Conservation (phyloP, 2,797 vertebrate genomes). For the Catharus ustulatus region DNA sequence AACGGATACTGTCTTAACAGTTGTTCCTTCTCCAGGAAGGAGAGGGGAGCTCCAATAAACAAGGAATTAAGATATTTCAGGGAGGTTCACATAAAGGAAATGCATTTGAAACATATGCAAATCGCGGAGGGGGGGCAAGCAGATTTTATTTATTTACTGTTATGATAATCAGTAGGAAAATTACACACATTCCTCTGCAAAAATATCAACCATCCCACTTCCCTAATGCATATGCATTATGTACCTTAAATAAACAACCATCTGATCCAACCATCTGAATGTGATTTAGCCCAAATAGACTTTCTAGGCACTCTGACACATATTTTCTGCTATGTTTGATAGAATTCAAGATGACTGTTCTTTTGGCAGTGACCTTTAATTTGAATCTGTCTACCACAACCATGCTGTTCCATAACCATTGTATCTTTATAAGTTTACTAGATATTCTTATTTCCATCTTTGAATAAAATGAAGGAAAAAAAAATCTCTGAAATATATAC, state of each 20-base stretch:
- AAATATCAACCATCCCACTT: conserved; percentile 30
- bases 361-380: conserved; percentile 64
- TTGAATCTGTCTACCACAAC: conserved; percentile 4
- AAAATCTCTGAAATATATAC: background rate
- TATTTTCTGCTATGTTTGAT: conserved; percentile 54
- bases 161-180: conserved; percentile 31
- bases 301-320: conserved; percentile 21
- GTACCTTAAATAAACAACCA: conserved; percentile 65
- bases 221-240: conserved; percentile 60
- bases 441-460: background rate
- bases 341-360: conserved; percentile 48
- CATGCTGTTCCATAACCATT: background rate
- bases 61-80: background rate
- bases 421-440: conserved; percentile 2
- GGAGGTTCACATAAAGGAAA: background rate
- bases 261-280: conserved; percentile 62
- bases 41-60: background rate
- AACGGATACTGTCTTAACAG: background rate
- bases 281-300: conserved; percentile 27
- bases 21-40: background rate
- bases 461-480: background rate
- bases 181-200: background rate
- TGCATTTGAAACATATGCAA: background rate
- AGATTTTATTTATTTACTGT: conserved; percentile 31
- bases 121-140: background rate